These are phyloP conservation scores for Drosophila prostipennis DNA, from an alignment of 2,888 invertebrate genomes.

Conservation along the genomic window DNA sequence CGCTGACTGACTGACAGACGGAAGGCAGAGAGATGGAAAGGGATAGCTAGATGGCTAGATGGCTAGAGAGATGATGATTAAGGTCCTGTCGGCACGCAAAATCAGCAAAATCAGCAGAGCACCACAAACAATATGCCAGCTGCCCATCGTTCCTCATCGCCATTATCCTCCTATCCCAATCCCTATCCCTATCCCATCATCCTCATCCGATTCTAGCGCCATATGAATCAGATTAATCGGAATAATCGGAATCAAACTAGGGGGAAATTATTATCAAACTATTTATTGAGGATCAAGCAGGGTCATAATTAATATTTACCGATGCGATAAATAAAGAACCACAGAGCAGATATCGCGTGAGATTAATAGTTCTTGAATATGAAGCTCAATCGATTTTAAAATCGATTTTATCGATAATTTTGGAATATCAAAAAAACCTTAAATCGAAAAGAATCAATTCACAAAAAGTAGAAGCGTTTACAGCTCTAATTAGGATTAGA, in stretches of 20 bases:
- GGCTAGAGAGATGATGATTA: conserved; percentile 69
- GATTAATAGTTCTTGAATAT: no score
- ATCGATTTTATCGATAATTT: no score
- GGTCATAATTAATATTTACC: background rate
- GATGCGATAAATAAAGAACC: background rate
- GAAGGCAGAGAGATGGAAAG: conserved; percentile 21
- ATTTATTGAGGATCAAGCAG: no score
- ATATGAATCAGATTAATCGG: conserved; percentile 1
- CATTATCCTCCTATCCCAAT: conserved; percentile 2
- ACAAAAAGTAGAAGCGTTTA: no score
- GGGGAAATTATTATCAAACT: background rate
- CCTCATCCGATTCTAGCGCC: background rate
- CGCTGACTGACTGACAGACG: conserved; percentile 74
- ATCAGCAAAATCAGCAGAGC: conserved; percentile 12
- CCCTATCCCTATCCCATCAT: background rate
- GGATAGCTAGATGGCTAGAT: conserved; percentile 11
- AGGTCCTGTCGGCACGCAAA: conserved; percentile 75
- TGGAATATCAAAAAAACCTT: no score
- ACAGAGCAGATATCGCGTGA: no score
- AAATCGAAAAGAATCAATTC: no score
- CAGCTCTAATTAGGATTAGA: no score
- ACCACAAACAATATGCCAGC: conserved; percentile 40
- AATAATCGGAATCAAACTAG: background rate
- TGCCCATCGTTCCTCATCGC: conserved; percentile 29
- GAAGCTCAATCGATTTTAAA: no score